Percentiles rank a stretch among this genome's conserved stretches.
These are phyloP conservation scores for Plebejus anna DNA, from an alignment of 2,888 invertebrate species.

Conservation along the genomic window DNA sequence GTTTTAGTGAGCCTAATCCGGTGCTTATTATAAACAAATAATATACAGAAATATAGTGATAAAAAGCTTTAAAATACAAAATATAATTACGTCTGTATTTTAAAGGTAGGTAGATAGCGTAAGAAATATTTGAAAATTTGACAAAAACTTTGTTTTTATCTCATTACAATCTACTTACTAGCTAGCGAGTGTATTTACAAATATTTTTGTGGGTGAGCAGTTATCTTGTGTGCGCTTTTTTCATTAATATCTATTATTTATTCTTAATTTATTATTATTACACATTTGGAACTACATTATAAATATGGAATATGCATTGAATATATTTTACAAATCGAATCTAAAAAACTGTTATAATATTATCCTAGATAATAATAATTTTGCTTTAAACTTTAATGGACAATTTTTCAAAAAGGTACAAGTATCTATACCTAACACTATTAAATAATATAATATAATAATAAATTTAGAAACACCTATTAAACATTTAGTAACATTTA, in stretches of 20 bases:
- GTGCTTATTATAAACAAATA: constrained; percentile 9
- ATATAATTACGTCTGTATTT: constrained; percentile 17
- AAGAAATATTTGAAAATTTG: constrained; percentile 7
- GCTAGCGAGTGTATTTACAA: constrained; percentile 19
- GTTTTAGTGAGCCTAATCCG: constrained; percentile 17
- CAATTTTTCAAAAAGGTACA: constrained; percentile 20
- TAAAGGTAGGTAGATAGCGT: constrained; percentile 10
- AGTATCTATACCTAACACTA: constrained; percentile 21
- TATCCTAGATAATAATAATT: constrained; percentile 17
- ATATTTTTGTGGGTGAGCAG: constrained; percentile 9
- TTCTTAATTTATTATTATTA: constrained; percentile 3
- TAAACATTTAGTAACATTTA: constrained; percentile 27
- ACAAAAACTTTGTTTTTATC: constrained; percentile 6
- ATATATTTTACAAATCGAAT: constrained; percentile 26
- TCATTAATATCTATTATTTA: constrained; percentile 6
- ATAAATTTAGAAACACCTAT: constrained; percentile 26
- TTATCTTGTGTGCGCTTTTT: constrained; percentile 23
- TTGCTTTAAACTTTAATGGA: constrained; percentile 6
- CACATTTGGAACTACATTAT: neutral
- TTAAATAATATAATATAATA: constrained; percentile 23
- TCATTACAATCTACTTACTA: neutral
- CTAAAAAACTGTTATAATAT: neutral
- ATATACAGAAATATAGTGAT: constrained; percentile 16
- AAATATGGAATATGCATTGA: constrained; percentile 13
- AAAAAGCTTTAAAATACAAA: constrained; percentile 20